Evolutionary conservation across 1,140 invertebrate species (phyloP), one percentile per base, ranked within the genome.

Genomic region (Neodiprion lecontei): DNA sequence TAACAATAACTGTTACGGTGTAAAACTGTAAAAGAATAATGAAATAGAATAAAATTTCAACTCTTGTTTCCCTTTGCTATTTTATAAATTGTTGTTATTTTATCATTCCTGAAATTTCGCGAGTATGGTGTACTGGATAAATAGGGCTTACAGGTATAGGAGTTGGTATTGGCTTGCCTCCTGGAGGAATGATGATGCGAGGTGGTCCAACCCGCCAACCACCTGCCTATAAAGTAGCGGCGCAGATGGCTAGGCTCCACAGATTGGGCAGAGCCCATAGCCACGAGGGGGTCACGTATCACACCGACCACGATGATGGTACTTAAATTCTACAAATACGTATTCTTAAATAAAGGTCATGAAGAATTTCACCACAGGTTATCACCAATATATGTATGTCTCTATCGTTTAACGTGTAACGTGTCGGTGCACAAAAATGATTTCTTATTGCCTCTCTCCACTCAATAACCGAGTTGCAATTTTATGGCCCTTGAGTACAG

Each of bases 211-310:
- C 53, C 77, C 88, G 90, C 70, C 91, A 93, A 83, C 93, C 93
- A 48, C 93, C 93, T 76, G 92, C 93, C 65, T 95, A 95, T 88
- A 93, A 91, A 80, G 91, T 95, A 65, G 94, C 94, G 50, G 93
- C 94, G n/a, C 94, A 95, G 84, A 93, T 95, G 90, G 93, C 94
- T 53, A 89, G 92, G 74, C 90, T 94, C 76, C 93, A 95, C 84
- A 91, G 94, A 75, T 89, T 96, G 72, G 94, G 94, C 75, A 90
- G 95, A 81, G 94, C 95, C n/a, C 94, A 95, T 89, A 95, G 94
- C 75, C 94, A 96, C 84, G 95, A 96, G 86, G 94, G 95, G 77
- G 94, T 95, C 76, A 94, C 94, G 67, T 91, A 93, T 74, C 88
- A 90, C 71, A 90, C 85, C 79, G 86, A 87, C 78, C 86, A 91